Conservation (phyloP, 2,113 vertebrate species). For the Promerops cafer region DNA sequence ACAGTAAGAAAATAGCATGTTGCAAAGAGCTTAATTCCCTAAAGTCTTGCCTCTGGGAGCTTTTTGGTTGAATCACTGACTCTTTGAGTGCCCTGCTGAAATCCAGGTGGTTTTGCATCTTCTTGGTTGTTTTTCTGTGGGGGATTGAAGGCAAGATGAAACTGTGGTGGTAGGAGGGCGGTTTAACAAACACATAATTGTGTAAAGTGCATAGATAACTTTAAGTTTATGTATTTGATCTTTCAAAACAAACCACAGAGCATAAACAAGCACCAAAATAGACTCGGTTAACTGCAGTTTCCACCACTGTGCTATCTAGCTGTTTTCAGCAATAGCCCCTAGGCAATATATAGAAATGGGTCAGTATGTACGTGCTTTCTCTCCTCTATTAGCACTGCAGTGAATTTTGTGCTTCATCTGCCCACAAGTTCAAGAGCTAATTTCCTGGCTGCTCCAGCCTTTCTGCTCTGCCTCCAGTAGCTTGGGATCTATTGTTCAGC, state of each 20-base stretch:
- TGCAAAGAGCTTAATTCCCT: neutral
- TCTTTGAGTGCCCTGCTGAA: neutral
- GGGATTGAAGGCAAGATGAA: neutral
- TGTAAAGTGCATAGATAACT: neutral
- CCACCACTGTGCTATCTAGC: neutral
- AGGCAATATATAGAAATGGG: neutral
- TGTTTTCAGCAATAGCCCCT: neutral
- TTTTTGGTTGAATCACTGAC: neutral
- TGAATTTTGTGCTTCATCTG: neutral
- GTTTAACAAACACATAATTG: neutral
- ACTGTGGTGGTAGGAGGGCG: neutral
- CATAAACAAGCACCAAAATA: neutral
- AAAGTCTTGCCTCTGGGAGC: neutral
- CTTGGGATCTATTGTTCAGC: neutral
- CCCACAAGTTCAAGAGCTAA: neutral
- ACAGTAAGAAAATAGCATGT: neutral
- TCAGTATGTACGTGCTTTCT: neutral
- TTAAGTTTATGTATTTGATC: neutral
- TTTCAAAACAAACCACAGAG: neutral
- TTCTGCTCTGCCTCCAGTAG: neutral
- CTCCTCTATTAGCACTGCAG: neutral
- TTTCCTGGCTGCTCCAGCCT: neutral
- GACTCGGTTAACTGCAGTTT: neutral
- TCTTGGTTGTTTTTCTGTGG: neutral
- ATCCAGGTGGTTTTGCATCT: neutral